Evolutionary conservation across 2,797 vertebrate species (phyloP).

Genomic region (Prionace glauca): DNA sequence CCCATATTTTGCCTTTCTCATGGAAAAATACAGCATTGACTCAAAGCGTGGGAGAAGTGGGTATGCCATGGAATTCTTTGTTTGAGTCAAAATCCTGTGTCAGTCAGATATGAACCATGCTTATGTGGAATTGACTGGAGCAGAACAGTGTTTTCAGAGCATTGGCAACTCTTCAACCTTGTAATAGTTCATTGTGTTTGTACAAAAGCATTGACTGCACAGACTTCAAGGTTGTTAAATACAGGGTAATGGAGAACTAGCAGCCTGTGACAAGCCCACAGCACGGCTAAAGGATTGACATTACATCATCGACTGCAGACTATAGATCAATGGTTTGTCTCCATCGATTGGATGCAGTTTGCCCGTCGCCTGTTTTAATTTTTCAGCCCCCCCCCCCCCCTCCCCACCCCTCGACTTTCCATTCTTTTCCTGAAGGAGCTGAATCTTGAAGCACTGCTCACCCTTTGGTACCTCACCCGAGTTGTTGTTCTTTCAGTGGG

Average conservation of each 20-base stretch:
- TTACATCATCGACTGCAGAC: slow-evolving; percentile 4
- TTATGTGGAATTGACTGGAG: slow-evolving; percentile 23
- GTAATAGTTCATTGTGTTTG: slow-evolving; percentile 33
- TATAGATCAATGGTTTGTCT: not conserved
- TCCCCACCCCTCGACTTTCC: not conserved
- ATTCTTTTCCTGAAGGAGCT: slow-evolving; percentile 4
- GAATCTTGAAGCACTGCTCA: not conserved
- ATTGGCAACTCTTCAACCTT: slow-evolving; percentile 23
- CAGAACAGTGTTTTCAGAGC: slow-evolving; percentile 30
- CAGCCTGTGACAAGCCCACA: slow-evolving; percentile 18
- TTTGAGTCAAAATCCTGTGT: not conserved
- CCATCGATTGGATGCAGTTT: slow-evolving; percentile 17
- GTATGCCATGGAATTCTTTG: not conserved
- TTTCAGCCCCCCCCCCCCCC: not conserved
- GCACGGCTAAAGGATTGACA: not conserved
- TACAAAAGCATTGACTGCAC: slow-evolving; percentile 29
- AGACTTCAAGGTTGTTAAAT: slow-evolving; percentile 27
- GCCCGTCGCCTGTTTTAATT: not conserved
- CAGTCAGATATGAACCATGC: slow-evolving; percentile 20
- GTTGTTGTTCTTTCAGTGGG: slow-evolving; percentile 28
- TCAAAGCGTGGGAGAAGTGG: slow-evolving; percentile 20
- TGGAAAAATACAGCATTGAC: not conserved
- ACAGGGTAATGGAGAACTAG: slow-evolving; percentile 10
- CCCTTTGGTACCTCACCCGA: not conserved
- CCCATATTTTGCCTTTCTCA: not conserved